These are phyloP conservation scores for Pyrochroa serraticornis DNA, from an alignment of 2,888 invertebrate genomes.

Conservation along the genomic window DNA sequence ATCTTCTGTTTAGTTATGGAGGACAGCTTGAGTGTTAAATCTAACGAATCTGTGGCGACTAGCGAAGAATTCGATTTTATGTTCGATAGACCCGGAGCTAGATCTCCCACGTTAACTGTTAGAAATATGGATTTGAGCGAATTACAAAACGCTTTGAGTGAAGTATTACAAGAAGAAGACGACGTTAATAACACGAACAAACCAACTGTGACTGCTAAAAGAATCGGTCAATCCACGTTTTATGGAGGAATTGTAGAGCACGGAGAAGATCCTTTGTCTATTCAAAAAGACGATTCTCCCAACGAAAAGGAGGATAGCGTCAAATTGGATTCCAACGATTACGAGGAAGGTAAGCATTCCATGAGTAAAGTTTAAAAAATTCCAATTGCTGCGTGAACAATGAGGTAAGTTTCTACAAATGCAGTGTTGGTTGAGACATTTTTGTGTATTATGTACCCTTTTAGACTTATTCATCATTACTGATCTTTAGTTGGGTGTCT, in stretches of 20 bases:
- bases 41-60: conserved; percentile 72
- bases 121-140: conserved; percentile 69
- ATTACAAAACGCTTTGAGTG: conserved; percentile 65
- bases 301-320: conserved; percentile 78
- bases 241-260: conserved; percentile 56
- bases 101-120: conserved; percentile 66
- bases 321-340: conserved; percentile 79
- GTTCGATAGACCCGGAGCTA: conserved; percentile 60
- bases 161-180: conserved; percentile 60
- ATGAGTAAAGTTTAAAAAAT: conserved; percentile 37
- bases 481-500: too few relatives aligned
- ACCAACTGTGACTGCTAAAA: conserved; percentile 51
- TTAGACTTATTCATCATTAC: too few relatives aligned
- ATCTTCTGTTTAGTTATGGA: conserved; percentile 60
- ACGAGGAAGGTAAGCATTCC: conserved; percentile 65
- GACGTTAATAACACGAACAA: conserved; percentile 45
- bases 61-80: conserved; percentile 76
- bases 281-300: conserved; percentile 50
- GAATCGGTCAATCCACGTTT: conserved; percentile 62
- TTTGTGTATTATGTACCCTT: too few relatives aligned
- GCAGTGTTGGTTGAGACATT: too few relatives aligned
- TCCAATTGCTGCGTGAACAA: background rate
- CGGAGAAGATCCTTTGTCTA: conserved; percentile 48
- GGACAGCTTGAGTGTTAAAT: conserved; percentile 71
- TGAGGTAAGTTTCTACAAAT: too few relatives aligned